Percentiles rank a stretch among this genome's conserved stretches.
phyloP scores from a whole-genome alignment of 2,113 vertebrate species.

The Capreolus pygargus region DNA sequence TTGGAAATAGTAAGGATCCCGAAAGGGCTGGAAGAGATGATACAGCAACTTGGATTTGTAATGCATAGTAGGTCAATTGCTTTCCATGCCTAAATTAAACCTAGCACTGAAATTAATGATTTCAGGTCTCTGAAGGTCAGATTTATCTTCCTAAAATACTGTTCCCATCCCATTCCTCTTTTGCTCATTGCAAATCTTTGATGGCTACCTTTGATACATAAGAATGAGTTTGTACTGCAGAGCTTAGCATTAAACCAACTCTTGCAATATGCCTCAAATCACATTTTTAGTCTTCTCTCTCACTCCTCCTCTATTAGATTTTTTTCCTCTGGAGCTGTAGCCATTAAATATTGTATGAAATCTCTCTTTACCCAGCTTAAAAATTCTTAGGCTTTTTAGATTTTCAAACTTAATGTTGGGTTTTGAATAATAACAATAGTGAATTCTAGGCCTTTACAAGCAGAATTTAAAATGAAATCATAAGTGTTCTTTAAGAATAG shows the following conservation, averaged over 20 bases:
- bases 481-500: not conserved
- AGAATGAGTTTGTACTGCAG: not conserved
- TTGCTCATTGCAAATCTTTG: not conserved
- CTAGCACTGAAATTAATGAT: not conserved
- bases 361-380: conserved; percentile 27
- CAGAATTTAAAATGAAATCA: not conserved
- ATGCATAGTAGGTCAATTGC: not conserved
- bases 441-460: not conserved
- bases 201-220: not conserved
- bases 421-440: not conserved
- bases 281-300: not conserved
- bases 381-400: not conserved
- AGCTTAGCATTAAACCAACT: not conserved
- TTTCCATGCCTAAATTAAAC: not conserved
- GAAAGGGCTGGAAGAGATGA: not conserved
- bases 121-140: not conserved
- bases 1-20: not conserved
- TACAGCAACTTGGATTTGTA: not conserved
- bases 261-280: not conserved
- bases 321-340: not conserved
- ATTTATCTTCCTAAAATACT: not conserved
- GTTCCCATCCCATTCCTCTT: not conserved
- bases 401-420: not conserved
- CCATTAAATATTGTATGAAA: not conserved
- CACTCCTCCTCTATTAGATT: not conserved